These are phyloP conservation scores for Yasuhikotakia modesta DNA, from an alignment of 2,797 vertebrate genomes.

Conservation along the genomic window DNA sequence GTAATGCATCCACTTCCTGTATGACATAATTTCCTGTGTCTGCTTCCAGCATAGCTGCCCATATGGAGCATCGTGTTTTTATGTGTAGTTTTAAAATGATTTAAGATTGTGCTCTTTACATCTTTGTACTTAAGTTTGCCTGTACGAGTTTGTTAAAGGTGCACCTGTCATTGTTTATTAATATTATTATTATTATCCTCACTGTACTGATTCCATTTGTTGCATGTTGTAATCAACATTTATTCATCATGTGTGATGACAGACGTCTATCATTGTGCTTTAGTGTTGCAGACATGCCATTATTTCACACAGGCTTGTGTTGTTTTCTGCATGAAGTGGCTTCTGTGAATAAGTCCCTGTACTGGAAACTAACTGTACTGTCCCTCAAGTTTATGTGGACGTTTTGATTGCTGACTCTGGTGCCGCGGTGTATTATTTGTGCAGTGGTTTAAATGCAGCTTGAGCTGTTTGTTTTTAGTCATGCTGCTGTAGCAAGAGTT, in stretches of 20 bases:
- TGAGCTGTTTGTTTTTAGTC: not conserved
- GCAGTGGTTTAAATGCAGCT: not conserved
- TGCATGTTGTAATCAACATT: too few relatives aligned
- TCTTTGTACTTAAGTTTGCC: not conserved
- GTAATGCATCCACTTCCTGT: slow-evolving; percentile 74
- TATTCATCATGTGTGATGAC: not conserved
- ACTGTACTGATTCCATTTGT: too few relatives aligned
- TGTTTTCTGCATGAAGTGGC: not conserved
- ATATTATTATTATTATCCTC: not conserved
- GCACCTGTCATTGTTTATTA: not conserved
- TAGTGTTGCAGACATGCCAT: not conserved
- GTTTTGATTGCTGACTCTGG: slow-evolving; percentile 9
- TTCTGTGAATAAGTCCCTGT: not conserved
- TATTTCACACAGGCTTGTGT: not conserved
- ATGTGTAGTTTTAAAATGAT: not conserved
- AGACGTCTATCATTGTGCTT: not conserved
- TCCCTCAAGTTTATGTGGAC: not conserved
- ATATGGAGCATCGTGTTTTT: slow-evolving; percentile 16
- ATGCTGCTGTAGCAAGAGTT: not conserved
- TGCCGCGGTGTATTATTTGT: not conserved
- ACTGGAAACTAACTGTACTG: not conserved
- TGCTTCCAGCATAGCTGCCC: slow-evolving; percentile 39
- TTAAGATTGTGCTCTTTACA: not conserved
- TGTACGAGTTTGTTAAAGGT: not conserved
- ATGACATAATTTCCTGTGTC: slow-evolving; percentile 52